These are phyloP conservation scores for Baccha elongata DNA, from an alignment of 2,888 invertebrate genomes.

Conservation along the genomic window DNA sequence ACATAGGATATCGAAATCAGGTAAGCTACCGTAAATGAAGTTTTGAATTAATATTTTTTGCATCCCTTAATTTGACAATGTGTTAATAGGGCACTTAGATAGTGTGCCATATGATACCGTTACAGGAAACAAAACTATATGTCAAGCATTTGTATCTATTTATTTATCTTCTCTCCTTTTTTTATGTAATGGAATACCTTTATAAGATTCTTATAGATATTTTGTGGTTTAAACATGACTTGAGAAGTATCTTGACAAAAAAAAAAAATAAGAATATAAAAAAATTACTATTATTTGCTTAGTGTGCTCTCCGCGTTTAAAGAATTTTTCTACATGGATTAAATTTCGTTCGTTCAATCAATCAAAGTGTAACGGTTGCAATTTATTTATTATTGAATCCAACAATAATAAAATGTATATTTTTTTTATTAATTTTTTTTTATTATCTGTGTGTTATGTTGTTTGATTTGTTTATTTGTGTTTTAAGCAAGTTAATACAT, in stretches of 20 bases:
- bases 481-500: background rate
- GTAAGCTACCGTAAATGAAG: slow-evolving; percentile 43
- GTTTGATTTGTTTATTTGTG: slow-evolving; percentile 16
- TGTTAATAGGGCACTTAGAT: slow-evolving; percentile 60
- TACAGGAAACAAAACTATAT: slow-evolving; percentile 22
- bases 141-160: background rate
- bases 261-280: background rate
- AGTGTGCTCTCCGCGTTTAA: slow-evolving; percentile 20
- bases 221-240: slow-evolving; percentile 57
- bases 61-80: slow-evolving; percentile 64
- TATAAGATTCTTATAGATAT: slow-evolving; percentile 38
- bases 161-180: slow-evolving; percentile 5
- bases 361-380: slow-evolving; percentile 61
- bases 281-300: slow-evolving; percentile 16
- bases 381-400: slow-evolving; percentile 32
- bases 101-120: slow-evolving; percentile 39
- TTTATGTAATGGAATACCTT: slow-evolving; percentile 61
- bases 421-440: background rate
- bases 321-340: slow-evolving; percentile 54
- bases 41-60: slow-evolving; percentile 40
- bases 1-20: slow-evolving; percentile 18
- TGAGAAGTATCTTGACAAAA: background rate
- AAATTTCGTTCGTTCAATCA: slow-evolving; percentile 56
- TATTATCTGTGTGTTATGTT: slow-evolving; percentile 6
- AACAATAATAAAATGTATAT: slow-evolving; percentile 4